phyloP scores from a whole-genome alignment of 2,888 invertebrate species.

The Thecophora atra region DNA sequence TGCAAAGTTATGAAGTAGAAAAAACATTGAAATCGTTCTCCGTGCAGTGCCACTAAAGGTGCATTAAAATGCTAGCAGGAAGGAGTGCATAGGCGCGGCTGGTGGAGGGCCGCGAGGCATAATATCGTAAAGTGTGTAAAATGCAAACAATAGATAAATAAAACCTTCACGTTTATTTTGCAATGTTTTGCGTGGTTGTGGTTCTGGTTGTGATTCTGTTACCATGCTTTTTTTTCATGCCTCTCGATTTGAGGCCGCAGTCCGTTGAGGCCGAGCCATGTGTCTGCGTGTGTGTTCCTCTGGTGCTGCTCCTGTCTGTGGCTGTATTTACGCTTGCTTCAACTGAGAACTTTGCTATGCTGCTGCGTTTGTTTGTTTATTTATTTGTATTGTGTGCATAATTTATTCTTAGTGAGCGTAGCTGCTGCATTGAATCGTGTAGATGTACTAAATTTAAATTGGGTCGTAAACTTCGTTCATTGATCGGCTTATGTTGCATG shows the following conservation, averaged over 20 bases:
- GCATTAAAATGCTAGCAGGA: not conserved
- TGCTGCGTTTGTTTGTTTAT: not conserved
- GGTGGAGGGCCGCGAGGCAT: not conserved
- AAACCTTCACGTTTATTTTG: not conserved
- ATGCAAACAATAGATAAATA: constrained; percentile 19
- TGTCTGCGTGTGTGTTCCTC: too few species aligned
- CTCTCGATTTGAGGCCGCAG: too few species aligned
- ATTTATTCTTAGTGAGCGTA: not conserved
- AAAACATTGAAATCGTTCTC: constrained; percentile 8
- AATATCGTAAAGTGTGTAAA: constrained; percentile 9
- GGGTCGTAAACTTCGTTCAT: constrained; percentile 13
- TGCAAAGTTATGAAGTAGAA: constrained; percentile 19
- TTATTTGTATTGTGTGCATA: not conserved
- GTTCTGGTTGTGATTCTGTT: constrained; percentile 1
- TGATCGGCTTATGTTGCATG: not conserved
- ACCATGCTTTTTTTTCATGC: not conserved
- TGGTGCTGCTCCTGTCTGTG: too few species aligned
- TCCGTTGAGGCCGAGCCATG: too few species aligned
- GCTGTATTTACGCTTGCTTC: too few species aligned
- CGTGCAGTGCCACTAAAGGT: not conserved
- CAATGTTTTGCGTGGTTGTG: not conserved
- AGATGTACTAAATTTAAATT: not conserved
- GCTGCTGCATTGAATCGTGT: too few species aligned
- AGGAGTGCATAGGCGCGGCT: not conserved
- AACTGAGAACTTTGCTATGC: too few species aligned